Conservation (phyloP, 2,888 invertebrate species). For the Antheraea assamensis region DNA sequence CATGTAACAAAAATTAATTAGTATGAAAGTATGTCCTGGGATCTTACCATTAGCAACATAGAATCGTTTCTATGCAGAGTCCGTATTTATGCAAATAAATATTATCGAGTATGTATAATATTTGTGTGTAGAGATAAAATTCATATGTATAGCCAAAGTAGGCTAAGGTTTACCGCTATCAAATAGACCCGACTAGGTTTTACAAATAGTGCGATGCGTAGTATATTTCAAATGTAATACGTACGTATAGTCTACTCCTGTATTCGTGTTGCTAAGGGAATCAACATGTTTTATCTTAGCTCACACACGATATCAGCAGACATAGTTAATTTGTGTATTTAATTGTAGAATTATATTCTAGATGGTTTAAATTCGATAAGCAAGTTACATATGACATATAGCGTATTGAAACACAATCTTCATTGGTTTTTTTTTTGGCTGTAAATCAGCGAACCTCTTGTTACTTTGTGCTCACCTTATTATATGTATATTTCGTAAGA, state of each 20-base stretch:
- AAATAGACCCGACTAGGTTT: conserved; percentile 47
- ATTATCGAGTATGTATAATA: conserved; percentile 21
- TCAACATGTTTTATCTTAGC: neutral
- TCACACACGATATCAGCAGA: neutral
- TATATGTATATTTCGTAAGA: too few relatives aligned
- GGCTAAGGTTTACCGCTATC: conserved; percentile 60
- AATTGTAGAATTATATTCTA: neutral
- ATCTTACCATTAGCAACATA: neutral
- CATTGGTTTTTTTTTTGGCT: neutral
- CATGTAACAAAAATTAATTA: neutral
- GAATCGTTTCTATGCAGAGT: conserved; percentile 15
- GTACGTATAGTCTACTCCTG: conserved; percentile 3
- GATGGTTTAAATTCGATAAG: neutral
- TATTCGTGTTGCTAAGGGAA: neutral
- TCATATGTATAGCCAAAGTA: conserved; percentile 39
- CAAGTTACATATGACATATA: neutral
- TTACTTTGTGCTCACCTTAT: neutral
- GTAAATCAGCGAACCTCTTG: neutral
- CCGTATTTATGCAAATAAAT: conserved; percentile 37
- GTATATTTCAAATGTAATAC: conserved; percentile 32
- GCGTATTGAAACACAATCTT: too few relatives aligned
- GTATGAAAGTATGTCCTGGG: neutral
- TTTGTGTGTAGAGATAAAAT: conserved; percentile 29
- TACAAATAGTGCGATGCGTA: conserved; percentile 43
- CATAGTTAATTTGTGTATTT: neutral